Evolutionary conservation across 2,888 invertebrate species (phyloP).

Genomic region (Heliconius aoede): DNA sequence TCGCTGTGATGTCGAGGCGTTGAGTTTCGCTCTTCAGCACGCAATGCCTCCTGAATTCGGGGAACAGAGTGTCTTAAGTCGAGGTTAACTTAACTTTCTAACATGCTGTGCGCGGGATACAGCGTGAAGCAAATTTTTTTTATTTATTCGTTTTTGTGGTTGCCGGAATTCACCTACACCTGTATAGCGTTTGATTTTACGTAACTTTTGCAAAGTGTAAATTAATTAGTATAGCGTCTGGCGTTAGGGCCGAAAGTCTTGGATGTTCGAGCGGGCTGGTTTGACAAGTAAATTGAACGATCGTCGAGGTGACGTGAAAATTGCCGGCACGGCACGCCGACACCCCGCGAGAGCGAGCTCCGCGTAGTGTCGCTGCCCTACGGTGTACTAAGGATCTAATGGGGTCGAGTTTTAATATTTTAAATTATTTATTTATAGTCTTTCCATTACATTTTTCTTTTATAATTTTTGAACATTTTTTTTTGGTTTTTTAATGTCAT

Average conservation of each 20-base stretch:
- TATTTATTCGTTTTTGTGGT: constrained; percentile 52
- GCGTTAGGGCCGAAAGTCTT: constrained; percentile 53
- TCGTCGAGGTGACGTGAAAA: constrained; percentile 74
- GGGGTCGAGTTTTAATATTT: constrained; percentile 8
- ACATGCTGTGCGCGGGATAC: too few relatives aligned
- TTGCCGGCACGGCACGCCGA: constrained; percentile 60
- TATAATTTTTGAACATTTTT: too few relatives aligned
- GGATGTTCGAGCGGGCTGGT: constrained; percentile 57
- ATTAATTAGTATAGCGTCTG: constrained; percentile 65
- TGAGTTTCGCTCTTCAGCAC: too few relatives aligned
- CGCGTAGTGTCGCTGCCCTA: constrained; percentile 31
- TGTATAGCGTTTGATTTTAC: constrained; percentile 40
- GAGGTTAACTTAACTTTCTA: too few relatives aligned
- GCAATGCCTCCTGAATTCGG: too few relatives aligned
- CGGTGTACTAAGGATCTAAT: constrained; percentile 5
- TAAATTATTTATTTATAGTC: too few relatives aligned
- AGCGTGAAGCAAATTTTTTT: too few relatives aligned
- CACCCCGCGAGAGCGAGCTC: constrained; percentile 55
- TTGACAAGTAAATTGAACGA: constrained; percentile 77
- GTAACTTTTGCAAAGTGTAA: constrained; percentile 54
- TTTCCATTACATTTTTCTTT: too few relatives aligned
- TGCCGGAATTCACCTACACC: constrained; percentile 18
- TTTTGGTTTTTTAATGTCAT: too few relatives aligned
- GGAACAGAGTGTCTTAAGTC: too few relatives aligned
- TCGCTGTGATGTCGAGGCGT: too few relatives aligned